Base-by-base conservation (phyloP, 2,797 vertebrate species). In the Etheostoma nigrum region DNA sequence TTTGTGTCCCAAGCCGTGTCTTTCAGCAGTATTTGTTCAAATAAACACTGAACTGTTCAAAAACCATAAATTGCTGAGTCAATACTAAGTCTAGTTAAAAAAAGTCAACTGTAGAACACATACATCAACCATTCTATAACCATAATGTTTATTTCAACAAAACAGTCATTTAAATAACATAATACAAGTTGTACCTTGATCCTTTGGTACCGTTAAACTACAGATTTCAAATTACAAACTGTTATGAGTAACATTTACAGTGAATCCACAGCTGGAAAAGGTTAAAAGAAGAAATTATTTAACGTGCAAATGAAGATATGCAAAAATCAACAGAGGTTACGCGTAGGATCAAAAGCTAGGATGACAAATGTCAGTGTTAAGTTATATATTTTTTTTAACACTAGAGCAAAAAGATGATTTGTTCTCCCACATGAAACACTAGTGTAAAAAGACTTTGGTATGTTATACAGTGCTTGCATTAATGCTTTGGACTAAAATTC, bases 381-480 rank as follows among this genome's bases (percentile, higher is more conserved):
- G 47, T 33, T 52, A 42, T 12, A 65, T 64, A 5, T 4, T 0
- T 21, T n/a, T 69, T 27, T 1, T 23, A 21, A 25, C 10, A 33
- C 16, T 25, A 47, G 3, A 23, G 13, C 6, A 42, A 53, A 51
- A 49, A 59, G 1, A 60, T 4, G 4, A 16, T 62, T 76, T 48
- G 48, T 81, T 76, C 30, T 77, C 44, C 13, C n/a, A 12, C 16
- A 51, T 1, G 53, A 76, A 72, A 81, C 25, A 81, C 23, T 76
- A 65, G 72, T 82, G 74, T 81, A n/a, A 58, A 57, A 78, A 66
- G 18, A 65, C 69, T 86, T 82, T 77, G 64, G 69, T 82, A 59
- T 47, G 63, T 57, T 45, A 16, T 23, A 70, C 40, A 86, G 59
- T 49, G 74, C 51, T 63, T 18, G 2, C 51, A 27, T 60, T 58